Evolutionary conservation across 2,113 vertebrate species (phyloP), one percentile per base, ranked within the genome.

Genomic region (Megaleporinus macrocephalus): DNA sequence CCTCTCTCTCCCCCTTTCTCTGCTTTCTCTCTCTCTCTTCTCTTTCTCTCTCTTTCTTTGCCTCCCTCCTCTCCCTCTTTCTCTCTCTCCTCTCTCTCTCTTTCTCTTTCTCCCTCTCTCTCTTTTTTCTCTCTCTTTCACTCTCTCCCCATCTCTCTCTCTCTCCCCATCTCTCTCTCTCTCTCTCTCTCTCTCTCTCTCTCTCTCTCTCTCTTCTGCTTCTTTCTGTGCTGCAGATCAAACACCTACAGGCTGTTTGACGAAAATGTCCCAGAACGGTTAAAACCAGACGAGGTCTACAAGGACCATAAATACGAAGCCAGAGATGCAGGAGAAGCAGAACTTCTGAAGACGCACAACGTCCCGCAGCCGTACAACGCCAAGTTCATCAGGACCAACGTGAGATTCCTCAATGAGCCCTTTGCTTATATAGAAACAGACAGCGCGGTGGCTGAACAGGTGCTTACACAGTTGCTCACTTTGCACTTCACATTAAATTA

Each of bases 331-430:
- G 41, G 72, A 18, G 77, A 78, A 47, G 18, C 63, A 15, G 80
- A 83, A 49, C 33, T 57, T 36, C 73, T 62, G 53, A 84, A 87
- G 33, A 83, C 55, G 0, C 81, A 76, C 1, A 68, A 85, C 84
- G 91, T 89, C 85, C 87, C 89, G 71, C 87, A 91, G 18, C 74
- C 90, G 0, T 55, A 18, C 79, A 89, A 90, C 73, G 85, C 87
- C 74, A 91, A 89, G 81, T 92, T 90, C 82, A 93, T 94, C 79
- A 79, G 81, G 74, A 91, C 84, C 59, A 93, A 86, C 47, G 55
- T 85, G 61, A 93, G 87, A 72, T 90, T 90, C 81, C 84, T 87
- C 30, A 93, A 93, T 11, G 84, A 95, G 33, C 92, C 90, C 44
- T 69, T 92, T 36, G 24, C 73, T 49, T 86, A 55, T 26, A 87